These are phyloP conservation scores for Typhlichthys subterraneus DNA, from an alignment of 2,797 vertebrate genomes.

Conservation along the genomic window DNA sequence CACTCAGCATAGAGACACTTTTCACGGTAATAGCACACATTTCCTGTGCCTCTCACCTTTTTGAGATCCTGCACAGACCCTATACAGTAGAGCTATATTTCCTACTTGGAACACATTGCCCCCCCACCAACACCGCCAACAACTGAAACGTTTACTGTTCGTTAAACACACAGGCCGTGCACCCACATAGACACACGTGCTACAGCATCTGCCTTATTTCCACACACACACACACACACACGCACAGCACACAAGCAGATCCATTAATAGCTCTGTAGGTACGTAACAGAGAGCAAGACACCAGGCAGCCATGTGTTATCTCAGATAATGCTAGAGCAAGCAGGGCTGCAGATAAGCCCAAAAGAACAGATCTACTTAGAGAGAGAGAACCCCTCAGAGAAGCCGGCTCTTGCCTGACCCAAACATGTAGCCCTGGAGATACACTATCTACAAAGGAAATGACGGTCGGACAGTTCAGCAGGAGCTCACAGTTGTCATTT, in stretches of 20 bases:
- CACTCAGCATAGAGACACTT: no score
- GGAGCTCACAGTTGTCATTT: slow-evolving; percentile 33
- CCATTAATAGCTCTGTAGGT: background rate
- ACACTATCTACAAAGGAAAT: slow-evolving; percentile 62
- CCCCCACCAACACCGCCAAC: no score
- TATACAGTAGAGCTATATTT: no score
- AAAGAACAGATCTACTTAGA: slow-evolving; percentile 24
- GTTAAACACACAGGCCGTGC: slow-evolving; percentile 28
- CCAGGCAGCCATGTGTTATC: slow-evolving; percentile 60
- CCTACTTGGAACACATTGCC: no score
- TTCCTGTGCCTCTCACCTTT: no score
- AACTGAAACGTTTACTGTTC: no score
- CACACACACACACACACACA: slow-evolving; percentile 19
- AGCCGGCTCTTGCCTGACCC: slow-evolving; percentile 54
- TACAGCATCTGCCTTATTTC: no score
- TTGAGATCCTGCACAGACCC: no score
- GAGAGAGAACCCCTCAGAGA: slow-evolving; percentile 26
- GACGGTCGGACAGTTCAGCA: slow-evolving; percentile 59
- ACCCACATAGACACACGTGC: slow-evolving; percentile 19
- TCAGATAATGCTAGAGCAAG: slow-evolving; percentile 67
- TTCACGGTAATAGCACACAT: no score
- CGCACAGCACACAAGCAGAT: background rate
- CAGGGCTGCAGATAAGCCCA: slow-evolving; percentile 30
- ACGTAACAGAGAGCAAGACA: slow-evolving; percentile 46
- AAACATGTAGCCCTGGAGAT: slow-evolving; percentile 55